Percentiles rank a stretch among this genome's conserved stretches.
phyloP scores from a whole-genome alignment of 2,113 vertebrate genomes.

The Brachypteracias leptosomus region DNA sequence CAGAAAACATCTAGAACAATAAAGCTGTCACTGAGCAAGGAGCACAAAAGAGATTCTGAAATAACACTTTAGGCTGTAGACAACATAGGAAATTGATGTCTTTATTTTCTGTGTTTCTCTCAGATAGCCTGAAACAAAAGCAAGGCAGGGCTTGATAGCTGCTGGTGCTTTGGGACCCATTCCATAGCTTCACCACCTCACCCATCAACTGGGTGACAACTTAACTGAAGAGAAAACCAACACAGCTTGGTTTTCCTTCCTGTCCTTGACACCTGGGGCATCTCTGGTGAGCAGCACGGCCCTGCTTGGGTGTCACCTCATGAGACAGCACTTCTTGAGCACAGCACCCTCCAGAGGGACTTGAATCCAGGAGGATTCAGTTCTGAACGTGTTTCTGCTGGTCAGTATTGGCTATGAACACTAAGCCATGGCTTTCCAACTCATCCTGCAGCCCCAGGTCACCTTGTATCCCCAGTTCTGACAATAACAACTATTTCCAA shows the following conservation, averaged over 20 bases:
- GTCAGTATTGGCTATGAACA: neutral
- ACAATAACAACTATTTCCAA: neutral
- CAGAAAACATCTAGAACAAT: neutral
- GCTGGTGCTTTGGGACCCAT: neutral
- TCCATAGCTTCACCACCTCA: neutral
- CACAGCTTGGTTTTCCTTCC: neutral
- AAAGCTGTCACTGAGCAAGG: neutral
- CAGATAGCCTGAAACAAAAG: neutral
- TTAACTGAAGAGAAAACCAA: neutral
- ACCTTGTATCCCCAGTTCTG: neutral
- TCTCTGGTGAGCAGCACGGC: neutral
- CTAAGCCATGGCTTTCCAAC: neutral
- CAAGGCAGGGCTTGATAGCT: neutral
- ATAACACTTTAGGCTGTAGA: neutral
- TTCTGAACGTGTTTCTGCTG: neutral
- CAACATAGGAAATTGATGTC: neutral
- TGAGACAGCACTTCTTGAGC: neutral
- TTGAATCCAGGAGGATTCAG: neutral
- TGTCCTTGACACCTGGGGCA: neutral
- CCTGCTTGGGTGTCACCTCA: neutral
- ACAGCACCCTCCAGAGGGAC: neutral
- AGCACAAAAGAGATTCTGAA: neutral
- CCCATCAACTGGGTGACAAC: neutral
- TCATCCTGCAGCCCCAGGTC: neutral
- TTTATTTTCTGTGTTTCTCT: neutral